These are phyloP conservation scores for Borostomias antarcticus DNA, from an alignment of 2,797 vertebrate species.

Conservation along the genomic window DNA sequence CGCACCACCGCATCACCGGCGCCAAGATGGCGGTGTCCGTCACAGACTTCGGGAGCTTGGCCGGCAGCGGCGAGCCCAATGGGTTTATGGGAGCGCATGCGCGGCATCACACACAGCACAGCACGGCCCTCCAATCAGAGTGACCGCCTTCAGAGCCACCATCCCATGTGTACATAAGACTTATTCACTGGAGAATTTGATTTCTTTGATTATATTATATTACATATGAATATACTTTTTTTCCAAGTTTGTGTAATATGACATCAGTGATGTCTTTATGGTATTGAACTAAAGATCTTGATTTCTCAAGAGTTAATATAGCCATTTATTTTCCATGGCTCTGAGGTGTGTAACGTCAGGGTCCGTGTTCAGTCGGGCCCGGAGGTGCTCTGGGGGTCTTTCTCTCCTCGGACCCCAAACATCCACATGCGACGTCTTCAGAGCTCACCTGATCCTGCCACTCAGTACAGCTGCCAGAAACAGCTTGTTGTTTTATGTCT, in stretches of 20 bases:
- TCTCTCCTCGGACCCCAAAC: slow-evolving; percentile 68
- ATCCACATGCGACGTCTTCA: slow-evolving; percentile 78
- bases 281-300: slow-evolving; percentile 99
- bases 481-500: slow-evolving; percentile 54
- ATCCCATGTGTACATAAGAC: slow-evolving; percentile 86
- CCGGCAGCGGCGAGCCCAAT: slow-evolving; percentile 84
- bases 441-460: slow-evolving; percentile 79
- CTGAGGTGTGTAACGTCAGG: slow-evolving; percentile 82
- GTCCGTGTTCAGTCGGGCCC: slow-evolving; percentile 81
- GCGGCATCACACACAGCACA: slow-evolving; percentile 91
- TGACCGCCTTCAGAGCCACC: slow-evolving; percentile 79
- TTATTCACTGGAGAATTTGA: slow-evolving; percentile 76
- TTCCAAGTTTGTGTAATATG: slow-evolving; percentile 86
- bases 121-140: slow-evolving; percentile 94
- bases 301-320: slow-evolving; percentile 99
- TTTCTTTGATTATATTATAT: slow-evolving; percentile 73
- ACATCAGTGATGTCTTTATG: slow-evolving; percentile 99
- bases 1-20: slow-evolving; percentile 86
- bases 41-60: slow-evolving; percentile 94
- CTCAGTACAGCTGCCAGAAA: slow-evolving; percentile 82
- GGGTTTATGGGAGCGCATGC: slow-evolving; percentile 88
- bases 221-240: slow-evolving; percentile 60
- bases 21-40: slow-evolving; percentile 98
- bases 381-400: slow-evolving; percentile 89
- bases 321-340: slow-evolving; percentile 88